Conservation (phyloP, 2,113 vertebrate species). For the Colistium nudipinnis region DNA sequence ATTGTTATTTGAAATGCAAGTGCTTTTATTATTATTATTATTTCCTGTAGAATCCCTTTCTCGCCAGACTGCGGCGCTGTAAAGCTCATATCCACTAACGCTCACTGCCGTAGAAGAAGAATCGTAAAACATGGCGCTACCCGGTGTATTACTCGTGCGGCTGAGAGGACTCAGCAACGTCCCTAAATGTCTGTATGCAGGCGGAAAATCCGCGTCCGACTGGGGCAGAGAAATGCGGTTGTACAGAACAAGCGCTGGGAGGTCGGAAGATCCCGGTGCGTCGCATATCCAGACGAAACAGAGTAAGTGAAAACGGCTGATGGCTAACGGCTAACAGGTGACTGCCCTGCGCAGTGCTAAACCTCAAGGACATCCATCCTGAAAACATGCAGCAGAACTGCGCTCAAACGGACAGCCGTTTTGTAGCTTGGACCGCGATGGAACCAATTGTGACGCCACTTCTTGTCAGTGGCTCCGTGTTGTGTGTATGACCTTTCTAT, state of each 20-base stretch:
- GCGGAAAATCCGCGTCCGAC: slow-evolving; percentile 3
- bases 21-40: no score
- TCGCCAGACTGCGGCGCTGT: slow-evolving; percentile 28
- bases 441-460: not conserved
- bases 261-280: not conserved
- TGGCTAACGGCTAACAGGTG: slow-evolving; percentile 16
- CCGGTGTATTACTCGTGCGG: slow-evolving; percentile 69
- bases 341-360: not conserved
- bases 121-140: slow-evolving; percentile 78
- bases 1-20: no score
- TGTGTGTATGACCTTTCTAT: not conserved
- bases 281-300: not conserved
- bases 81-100: rapidly evolving
- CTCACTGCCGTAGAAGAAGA: slow-evolving; percentile 34
- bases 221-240: slow-evolving; percentile 50
- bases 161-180: slow-evolving; percentile 61
- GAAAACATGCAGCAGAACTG: not conserved
- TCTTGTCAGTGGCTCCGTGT: not conserved
- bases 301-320: slow-evolving; percentile 59
- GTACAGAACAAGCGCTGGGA: slow-evolving; percentile 46
- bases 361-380: slow-evolving; percentile 60
- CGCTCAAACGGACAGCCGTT: no score
- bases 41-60: no score
- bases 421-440: no score
- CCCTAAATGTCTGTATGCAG: slow-evolving; percentile 32